Percentiles rank a stretch among this genome's conserved stretches.
Conservation (phyloP, 2,113 vertebrate genomes). For the Struthio camelus region DNA sequence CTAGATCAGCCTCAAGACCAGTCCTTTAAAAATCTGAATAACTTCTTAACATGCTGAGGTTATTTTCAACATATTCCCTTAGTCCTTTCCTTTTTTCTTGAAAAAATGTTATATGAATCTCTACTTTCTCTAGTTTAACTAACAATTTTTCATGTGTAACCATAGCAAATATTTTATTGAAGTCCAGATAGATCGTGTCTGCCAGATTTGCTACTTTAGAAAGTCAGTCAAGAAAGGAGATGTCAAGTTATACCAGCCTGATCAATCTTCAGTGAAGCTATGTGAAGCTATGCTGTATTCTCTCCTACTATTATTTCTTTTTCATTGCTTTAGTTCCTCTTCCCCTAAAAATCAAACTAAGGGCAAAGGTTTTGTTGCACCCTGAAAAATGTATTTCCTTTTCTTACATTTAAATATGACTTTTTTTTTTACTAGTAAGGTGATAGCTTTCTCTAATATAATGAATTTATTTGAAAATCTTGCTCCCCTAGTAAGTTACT, state of each 20-base stretch:
- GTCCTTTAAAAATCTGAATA: neutral
- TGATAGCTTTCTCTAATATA: neutral
- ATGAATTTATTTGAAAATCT: neutral
- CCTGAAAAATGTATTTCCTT: neutral
- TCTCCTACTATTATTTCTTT: neutral
- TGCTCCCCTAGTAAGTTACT: neutral
- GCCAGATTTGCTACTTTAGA: neutral
- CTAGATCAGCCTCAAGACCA: neutral
- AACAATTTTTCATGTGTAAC: neutral
- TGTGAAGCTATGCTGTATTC: neutral
- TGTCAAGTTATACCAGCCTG: neutral
- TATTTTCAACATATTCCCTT: neutral
- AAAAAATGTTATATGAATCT: neutral
- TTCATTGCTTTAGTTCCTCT: too few relatives aligned
- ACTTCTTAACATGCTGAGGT: neutral
- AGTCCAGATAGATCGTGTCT: neutral
- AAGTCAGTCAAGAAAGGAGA: neutral
- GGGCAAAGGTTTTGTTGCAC: neutral
- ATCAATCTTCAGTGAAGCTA: neutral
- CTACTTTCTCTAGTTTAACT: neutral
- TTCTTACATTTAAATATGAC: neutral
- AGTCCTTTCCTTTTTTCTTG: neutral
- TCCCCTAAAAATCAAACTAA: neutral
- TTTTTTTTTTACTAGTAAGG: neutral
- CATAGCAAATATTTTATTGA: neutral